Evolutionary conservation across 2,888 invertebrate species (phyloP), one percentile per base, ranked within the genome.

Genomic region (Callyntrura sp.): DNA sequence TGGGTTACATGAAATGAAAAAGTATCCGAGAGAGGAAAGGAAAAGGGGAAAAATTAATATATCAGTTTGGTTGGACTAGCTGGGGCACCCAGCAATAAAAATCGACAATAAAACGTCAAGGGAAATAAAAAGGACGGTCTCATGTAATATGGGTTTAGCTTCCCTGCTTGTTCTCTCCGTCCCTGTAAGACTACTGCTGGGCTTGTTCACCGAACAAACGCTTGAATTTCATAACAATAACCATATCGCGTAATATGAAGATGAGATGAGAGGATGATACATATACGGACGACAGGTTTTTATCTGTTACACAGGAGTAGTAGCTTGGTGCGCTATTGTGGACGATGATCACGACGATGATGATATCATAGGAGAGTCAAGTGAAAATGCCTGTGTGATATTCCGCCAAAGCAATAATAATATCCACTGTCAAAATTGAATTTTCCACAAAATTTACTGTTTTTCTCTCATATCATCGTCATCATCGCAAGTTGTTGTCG

Each of bases 341-440:
- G 35, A 35, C 35, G 35, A 35, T 14, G 17, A 45, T 45, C 45
- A 43, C 35, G 35, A n/a, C 11, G 70, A 25, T 76, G 45, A 57
- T 48, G 73, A 73, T 73, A 73, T 78, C 78, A 57, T 79, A n/a
- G n/a, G 35, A 57, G 57, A 79, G 57, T 79, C 79, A 79, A 79
- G 79, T 79, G 79, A 79, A 55, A 79, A 79, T 79, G 20, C 60
- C 57, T 79, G 79, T 57, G 79, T 79, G 79, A 79, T 79, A 79
- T 60, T 79, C 79, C 35, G 12, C 60, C 17, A 14, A 60, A 79
- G 60, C 57, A 79, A 84, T 84, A 84, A 70, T 85, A 73, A 76
- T 86, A 86, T 83, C 73, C 76, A 79, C 89, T 84, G 89, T 89
- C 89, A 89, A 84, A 89, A 89, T 89, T 89, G 89, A 89, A 89